These are phyloP conservation scores for Lithophane leautieri DNA, from an alignment of 2,888 invertebrate genomes.

Conservation along the genomic window DNA sequence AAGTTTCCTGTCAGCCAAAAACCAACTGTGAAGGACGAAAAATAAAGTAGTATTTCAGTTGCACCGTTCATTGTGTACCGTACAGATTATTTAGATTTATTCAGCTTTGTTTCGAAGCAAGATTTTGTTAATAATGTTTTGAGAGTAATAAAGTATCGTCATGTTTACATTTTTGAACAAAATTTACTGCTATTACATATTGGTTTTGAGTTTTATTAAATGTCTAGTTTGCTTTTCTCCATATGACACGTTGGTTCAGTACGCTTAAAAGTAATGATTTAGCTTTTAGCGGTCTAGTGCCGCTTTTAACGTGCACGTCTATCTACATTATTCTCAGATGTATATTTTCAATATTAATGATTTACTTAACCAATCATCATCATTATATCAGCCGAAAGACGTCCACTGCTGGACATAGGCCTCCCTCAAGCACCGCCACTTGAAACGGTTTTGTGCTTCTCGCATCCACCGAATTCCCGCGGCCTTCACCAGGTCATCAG, in stretches of 20 bases:
- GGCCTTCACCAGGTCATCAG: too few species aligned
- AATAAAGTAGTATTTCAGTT: constrained; percentile 20
- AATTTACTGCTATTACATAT: background rate
- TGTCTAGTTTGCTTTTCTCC: background rate
- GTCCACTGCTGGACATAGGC: too few species aligned
- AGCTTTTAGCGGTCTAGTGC: background rate
- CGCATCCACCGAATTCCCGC: too few species aligned
- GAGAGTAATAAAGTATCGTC: constrained; percentile 17
- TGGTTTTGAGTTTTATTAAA: constrained; percentile 14
- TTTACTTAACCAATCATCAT: background rate
- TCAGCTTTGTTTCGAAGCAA: constrained; percentile 37
- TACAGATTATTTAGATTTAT: constrained; percentile 59
- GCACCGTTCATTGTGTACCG: constrained; percentile 3
- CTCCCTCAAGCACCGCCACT: too few species aligned
- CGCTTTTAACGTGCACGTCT: background rate
- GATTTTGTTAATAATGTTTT: constrained; percentile 39
- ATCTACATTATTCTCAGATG: background rate
- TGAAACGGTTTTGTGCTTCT: too few species aligned
- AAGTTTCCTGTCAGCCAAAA: constrained; percentile 6
- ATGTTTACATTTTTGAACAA: constrained; percentile 24
- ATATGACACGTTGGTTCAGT: background rate
- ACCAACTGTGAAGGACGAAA: background rate
- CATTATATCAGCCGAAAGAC: too few species aligned
- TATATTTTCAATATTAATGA: background rate
- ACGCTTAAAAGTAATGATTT: too few species aligned